Evolutionary conservation across 2,888 invertebrate species (phyloP).

Genomic region (Hemithea aestivaria): DNA sequence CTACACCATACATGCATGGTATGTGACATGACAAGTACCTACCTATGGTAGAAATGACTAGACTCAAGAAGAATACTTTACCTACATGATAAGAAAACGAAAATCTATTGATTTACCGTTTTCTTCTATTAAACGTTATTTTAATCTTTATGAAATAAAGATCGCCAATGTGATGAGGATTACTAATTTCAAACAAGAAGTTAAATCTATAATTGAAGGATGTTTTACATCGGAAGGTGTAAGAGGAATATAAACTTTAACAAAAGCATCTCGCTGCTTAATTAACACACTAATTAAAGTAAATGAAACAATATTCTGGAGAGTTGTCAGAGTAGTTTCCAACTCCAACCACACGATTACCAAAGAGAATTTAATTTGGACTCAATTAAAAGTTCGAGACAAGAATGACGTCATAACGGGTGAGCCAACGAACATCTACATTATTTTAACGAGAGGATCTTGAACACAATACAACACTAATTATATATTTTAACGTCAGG

Average conservation of each 20-base stretch:
- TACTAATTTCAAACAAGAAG: too few species aligned
- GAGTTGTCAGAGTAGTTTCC: slow-evolving; percentile 14
- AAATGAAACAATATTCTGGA: slow-evolving; percentile 15
- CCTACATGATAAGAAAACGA: too few species aligned
- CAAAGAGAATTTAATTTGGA: slow-evolving; percentile 18
- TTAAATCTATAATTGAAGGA: too few species aligned
- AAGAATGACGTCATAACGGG: slow-evolving; percentile 27
- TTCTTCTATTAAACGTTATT: too few species aligned
- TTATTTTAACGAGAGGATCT: slow-evolving; percentile 44
- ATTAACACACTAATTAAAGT: slow-evolving; percentile 8
- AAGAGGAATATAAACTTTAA: slow-evolving; percentile 1
- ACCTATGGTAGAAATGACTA: too few species aligned
- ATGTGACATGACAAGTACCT: too few species aligned
- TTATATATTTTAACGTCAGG: slow-evolving; percentile 66
- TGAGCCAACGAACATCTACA: slow-evolving; percentile 34
- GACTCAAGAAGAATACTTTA: too few species aligned
- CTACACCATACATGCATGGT: too few species aligned
- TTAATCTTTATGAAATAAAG: too few species aligned
- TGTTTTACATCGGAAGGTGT: slow-evolving; percentile 1
- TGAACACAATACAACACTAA: slow-evolving; percentile 50
- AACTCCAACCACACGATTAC: slow-evolving; percentile 14
- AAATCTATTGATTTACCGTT: too few species aligned
- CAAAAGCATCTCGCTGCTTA: slow-evolving; percentile 2
- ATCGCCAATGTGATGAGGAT: too few species aligned
- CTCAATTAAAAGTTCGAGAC: slow-evolving; percentile 26